Percentiles rank a stretch among this genome's conserved stretches.
These are phyloP conservation scores for Muscicapa striata DNA, from an alignment of 2,797 vertebrate species.

Conservation along the genomic window DNA sequence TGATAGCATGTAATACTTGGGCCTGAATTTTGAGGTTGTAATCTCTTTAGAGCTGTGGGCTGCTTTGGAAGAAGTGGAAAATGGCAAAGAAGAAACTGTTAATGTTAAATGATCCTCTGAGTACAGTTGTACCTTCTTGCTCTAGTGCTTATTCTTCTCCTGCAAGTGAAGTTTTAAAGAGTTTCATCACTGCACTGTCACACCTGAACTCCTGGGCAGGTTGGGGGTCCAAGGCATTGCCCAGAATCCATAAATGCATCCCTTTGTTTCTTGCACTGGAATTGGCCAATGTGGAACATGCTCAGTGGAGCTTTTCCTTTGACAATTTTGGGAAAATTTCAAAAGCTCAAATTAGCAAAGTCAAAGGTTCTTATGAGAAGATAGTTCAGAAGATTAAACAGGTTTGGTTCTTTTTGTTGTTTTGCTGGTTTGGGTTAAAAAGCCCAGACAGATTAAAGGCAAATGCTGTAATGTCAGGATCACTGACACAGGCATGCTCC, in stretches of 20 bases:
- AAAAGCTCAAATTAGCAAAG: neutral
- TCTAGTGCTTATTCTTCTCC: neutral
- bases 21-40: constrained; percentile 26
- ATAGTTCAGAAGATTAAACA: neutral
- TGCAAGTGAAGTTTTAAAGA: neutral
- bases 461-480: neutral
- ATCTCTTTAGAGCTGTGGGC: neutral
- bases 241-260: neutral
- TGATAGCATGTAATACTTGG: neutral
- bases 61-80: neutral
- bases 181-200: neutral
- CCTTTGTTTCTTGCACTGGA: fast-evolving
- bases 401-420: neutral
- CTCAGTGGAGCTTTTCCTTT: neutral
- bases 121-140: neutral
- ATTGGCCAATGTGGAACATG: neutral
- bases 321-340: neutral
- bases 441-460: neutral
- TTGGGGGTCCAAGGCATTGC: neutral
- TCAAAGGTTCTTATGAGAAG: neutral
- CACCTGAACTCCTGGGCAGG: neutral
- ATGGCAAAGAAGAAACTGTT: neutral
- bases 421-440: neutral
- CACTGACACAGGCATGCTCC: neutral
- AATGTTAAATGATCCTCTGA: neutral